These are phyloP conservation scores for Agonopterix subpropinquella DNA, from an alignment of 2,888 invertebrate genomes.

Conservation along the genomic window DNA sequence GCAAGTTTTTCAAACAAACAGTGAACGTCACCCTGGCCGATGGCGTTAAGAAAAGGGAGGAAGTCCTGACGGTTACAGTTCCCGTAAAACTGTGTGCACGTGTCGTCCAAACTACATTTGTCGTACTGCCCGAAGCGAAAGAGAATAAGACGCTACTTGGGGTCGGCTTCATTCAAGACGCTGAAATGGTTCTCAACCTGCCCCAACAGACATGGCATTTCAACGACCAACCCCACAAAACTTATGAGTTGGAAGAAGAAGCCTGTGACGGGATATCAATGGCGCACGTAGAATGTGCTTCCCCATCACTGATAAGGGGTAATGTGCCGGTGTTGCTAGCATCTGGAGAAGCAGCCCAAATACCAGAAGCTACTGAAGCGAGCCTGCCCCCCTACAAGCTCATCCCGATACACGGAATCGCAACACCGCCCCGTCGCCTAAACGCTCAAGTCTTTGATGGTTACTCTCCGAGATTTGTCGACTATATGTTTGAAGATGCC, in stretches of 20 bases:
- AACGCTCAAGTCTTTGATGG: too few species aligned
- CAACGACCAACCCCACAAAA: constrained; percentile 1
- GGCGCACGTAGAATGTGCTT: background rate
- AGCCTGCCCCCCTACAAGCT: too few species aligned
- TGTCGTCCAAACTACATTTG: constrained; percentile 11
- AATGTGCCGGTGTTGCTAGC: background rate
- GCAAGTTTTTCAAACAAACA: constrained; percentile 1
- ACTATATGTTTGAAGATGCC: too few species aligned
- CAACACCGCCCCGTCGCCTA: too few species aligned
- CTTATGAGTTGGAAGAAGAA: constrained; percentile 12
- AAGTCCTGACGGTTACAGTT: background rate
- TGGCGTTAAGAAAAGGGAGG: background rate
- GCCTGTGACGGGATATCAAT: background rate
- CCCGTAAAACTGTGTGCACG: background rate
- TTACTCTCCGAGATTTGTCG: too few species aligned
- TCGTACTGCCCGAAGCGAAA: constrained; percentile 15
- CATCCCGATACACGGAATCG: too few species aligned
- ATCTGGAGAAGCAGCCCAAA: background rate
- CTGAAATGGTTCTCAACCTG: constrained; percentile 14
- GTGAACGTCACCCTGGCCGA: constrained; percentile 2
- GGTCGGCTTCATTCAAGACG: constrained; percentile 14
- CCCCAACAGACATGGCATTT: constrained; percentile 14
- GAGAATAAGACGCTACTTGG: constrained; percentile 17
- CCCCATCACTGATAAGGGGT: background rate
- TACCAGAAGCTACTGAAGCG: too few species aligned